Base-by-base conservation (phyloP, 2,113 vertebrate genomes). In the Phalacrocorax carbo region DNA sequence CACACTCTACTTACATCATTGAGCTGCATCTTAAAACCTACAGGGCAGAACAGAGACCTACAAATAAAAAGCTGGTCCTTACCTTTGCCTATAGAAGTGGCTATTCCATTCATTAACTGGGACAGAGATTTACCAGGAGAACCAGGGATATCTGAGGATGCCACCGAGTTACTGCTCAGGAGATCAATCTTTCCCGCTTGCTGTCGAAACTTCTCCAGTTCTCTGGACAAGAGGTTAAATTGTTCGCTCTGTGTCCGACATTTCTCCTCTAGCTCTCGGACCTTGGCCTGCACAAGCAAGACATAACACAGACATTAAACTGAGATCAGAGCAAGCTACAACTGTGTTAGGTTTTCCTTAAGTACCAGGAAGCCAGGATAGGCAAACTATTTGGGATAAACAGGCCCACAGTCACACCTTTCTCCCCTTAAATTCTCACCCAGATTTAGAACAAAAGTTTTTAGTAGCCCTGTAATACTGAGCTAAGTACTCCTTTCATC, bases 211-310 rank as follows among this genome's bases (percentile, higher is more conserved):
- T 97, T 98, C 97, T 99, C 99, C 97, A 99, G 98, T 96, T 99
- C 99, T 97, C 98, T 98, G 12, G 99, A 99, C 95, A 99, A 98
- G 95, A 99, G 98, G 97, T 99, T 98, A 98, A 99, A 99, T 97
- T 99, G 99, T 96, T 99, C 99, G 90, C 99, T 99, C 98, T 99
- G 99, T 3, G 88, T 97, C 93, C 99, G 98, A 92, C 99, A 99
- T 99, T 99, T 99, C 95, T 99, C 99, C 98, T 99, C 99, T 97
- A 99, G 98, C 98, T 99, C 99, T 10, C 98, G 98, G 20, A 99
- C 99, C 98, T 99, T 99, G 97, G 98, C 98, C 99, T 99, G 96
- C 38, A 57, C 20, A 46, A 78, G 32, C 23, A 71, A 93, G 61
- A 85, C 17, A 42, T 4, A 77, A n/a, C 58, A 89, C 23, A 36